A percentile compares a stretch with the other conserved stretches of the same genome.
These are phyloP conservation scores for Xylocampa areola DNA, from an alignment of 2,888 invertebrate genomes.

Conservation along the genomic window DNA sequence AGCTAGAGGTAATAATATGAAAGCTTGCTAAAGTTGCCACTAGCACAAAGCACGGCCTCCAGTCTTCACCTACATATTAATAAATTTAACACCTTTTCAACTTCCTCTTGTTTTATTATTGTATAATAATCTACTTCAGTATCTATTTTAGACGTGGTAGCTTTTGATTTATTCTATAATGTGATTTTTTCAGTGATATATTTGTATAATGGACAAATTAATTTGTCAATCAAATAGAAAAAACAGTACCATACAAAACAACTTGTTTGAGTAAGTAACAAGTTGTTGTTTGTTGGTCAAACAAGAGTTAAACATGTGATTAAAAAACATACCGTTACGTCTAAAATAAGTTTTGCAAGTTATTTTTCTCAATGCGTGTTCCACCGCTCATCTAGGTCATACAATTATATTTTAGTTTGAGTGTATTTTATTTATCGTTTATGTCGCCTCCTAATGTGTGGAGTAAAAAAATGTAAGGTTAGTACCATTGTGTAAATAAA, in stretches of 20 bases:
- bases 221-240: constrained; percentile 7
- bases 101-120: constrained; percentile 28
- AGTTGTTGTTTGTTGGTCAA: constrained; percentile 22
- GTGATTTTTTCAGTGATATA: too few relatives aligned
- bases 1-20: neutral
- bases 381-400: constrained; percentile 60
- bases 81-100: constrained; percentile 22
- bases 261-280: constrained; percentile 10
- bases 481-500: constrained; percentile 77
- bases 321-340: constrained; percentile 29
- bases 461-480: constrained; percentile 67
- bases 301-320: constrained; percentile 30
- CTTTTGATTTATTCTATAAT: too few relatives aligned
- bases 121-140: constrained; percentile 18
- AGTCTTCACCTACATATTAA: constrained; percentile 9
- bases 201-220: neutral
- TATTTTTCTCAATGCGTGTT: constrained; percentile 33
- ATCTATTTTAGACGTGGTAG: constrained; percentile 33
- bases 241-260: neutral
- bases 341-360: constrained; percentile 33
- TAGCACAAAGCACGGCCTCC: constrained; percentile 26
- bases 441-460: constrained; percentile 52
- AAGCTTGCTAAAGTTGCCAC: neutral
- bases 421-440: constrained; percentile 58
- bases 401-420: constrained; percentile 58